Base-by-base conservation (phyloP, 1,140 invertebrate species). In the Epicauta chinensis region DNA sequence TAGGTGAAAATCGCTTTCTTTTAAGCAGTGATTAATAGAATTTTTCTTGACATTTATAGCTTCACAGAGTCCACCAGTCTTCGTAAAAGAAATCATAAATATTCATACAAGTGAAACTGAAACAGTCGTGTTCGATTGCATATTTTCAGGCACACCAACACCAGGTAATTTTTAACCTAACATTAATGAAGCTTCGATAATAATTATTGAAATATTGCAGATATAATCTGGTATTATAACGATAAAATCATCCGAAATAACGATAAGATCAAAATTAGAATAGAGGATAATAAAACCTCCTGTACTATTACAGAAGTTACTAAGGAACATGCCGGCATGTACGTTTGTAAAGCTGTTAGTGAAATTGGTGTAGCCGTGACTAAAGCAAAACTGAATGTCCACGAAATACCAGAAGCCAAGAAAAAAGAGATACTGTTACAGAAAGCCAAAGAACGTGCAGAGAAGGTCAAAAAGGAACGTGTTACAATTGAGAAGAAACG, bases 221-320 rank as follows among this genome's bases (percentile, higher is more conserved):
- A 89, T 75, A 82, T 95, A 55, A 82, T 87, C 59, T 97, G 93
- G 93, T 93, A 89, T 71, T 86, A 86, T 68, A 83, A 93, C 67
- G 87, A 89, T 61, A 85, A 87, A 70, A 73, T 89, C 51, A 75
- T 94, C 50, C 78, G 80, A 63, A 84, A 80, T 52, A 81, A 82
- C 16, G 81, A 84, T 50, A 82, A 84, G 66, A 69, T 83, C 10
- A 78, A 82, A 67, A 77, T 93, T 58, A 77, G 78, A 61, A 82
- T 89, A 61, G 76, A 85, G 68, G 82, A 91, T 48, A 82, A 84
- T 44, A 84, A 79, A 64, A 85, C 89, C 2, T 77, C 76, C 12
- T 80, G 90, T 48, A 83, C 78, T 12, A 85, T 94, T 52, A 71
- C 77, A 35, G 79, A 81, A 64, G 81, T 79, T 0, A 80, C 73